Base-by-base conservation (phyloP, 2,888 invertebrate genomes). In the Cantharis rustica region DNA sequence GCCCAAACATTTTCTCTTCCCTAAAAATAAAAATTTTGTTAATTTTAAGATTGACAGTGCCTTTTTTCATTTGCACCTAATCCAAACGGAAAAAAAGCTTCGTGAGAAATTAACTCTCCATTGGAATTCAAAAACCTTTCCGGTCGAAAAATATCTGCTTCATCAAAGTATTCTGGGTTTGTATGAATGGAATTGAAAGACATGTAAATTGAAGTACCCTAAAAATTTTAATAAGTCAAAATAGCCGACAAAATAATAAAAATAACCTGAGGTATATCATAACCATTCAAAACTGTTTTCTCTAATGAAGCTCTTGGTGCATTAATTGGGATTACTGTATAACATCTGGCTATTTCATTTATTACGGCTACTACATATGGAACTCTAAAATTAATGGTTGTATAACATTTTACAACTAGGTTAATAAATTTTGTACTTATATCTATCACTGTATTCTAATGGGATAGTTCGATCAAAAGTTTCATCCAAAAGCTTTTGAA, bases 1-100 rank as follows among this genome's bases (percentile, higher is more conserved):
- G 0, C 93, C 94, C 0, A 93, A 88, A 82, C 94, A 94, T 76
- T 92, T 90, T 82, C 93, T 88, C 81, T 89, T 90, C 2, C 93
- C 93, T 90, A 88, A 81, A 23, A 23, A 7, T 23, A 4, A 23
- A 23, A 23, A 17, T 23, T 23, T 23, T 23, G 7, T 23, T 5
- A 23, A 23, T 5, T 23, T 23, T 2, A 23, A 23, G 23, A 7
- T 5, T 17, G 17, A 23, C 23, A 23, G 2, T 23, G 7, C 2
- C 10, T 31, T 13, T 11, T 13, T 13, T 31, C 4, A 31, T 31
- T 3, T 3, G 79, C 84, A 88, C 89, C 89, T 82, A 88, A 84
- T 73, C 88, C 88, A 80, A 89, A 89, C 17, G 87, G 84, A 72
- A 87, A 81, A 9, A 88, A 75, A 73, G 85, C 81, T 23, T 88